Base-by-base conservation (phyloP, 2,888 invertebrate species). In the Bibio marci region DNA sequence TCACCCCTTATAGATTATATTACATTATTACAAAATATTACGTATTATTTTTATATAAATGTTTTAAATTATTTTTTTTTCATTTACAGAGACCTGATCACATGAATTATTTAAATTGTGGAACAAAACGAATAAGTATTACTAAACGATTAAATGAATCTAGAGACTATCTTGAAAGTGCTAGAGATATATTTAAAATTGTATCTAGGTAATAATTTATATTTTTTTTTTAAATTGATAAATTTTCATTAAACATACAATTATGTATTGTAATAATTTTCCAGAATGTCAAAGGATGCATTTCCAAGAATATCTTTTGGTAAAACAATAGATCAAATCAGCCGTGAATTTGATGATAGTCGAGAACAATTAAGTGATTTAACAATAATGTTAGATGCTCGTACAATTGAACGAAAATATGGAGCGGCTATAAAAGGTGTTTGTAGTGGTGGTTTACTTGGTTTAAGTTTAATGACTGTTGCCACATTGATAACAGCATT, bases 401-500 rank as follows among this genome's bases (percentile, higher is more conserved):
- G 79, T 49, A 74, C 74, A 48, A 73, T 90, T 48, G 80, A 90
- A 55, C 72, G 76, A 8, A 80, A 85, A 60, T 91, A 90, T 63
- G 70, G 80, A 46, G 69, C 73, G 34, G 83, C 82, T 3, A 71
- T 86, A 27, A 70, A 77, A 41, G 80, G 85, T 8, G 70, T 85
- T 15, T 92, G 92, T 59, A 80, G 81, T 50, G 76, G 79, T 12
- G 82, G 86, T 30, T 58, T 91, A 63, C 70, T 76, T 58, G 91
- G 87, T 32, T 62, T 88, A 38, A 79, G 81, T 12, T 73, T 92
- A 41, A 85, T 94, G 72, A 70, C 92, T 59, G 64, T 83, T 39
- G 87, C 91, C n/a, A 80, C 88, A 15, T 69, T 86, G 26, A 70
- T 81, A 22, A 82, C 90, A 38, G 91, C 92, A 18, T 72, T 94